phyloP scores from a whole-genome alignment of 2,113 vertebrate genomes.

The Telmatochromis brachygnathus region DNA sequence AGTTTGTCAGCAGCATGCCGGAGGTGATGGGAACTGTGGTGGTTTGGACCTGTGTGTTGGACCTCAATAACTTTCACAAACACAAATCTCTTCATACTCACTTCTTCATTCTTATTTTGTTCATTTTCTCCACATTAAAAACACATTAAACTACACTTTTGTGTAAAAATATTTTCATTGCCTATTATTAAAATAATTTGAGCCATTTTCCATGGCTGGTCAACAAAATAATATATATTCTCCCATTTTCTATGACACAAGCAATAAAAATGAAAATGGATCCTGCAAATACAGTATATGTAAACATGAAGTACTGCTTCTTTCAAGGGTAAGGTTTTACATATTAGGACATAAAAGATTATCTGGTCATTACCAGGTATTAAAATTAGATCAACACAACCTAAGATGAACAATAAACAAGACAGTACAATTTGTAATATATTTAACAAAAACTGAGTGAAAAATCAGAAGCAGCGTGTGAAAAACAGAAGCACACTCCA shows the following conservation, averaged over 20 bases:
- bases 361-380: background rate
- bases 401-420: background rate
- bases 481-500: fast-evolving
- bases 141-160: background rate
- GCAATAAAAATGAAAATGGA: background rate
- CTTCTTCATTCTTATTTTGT: background rate
- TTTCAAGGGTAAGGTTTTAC: background rate
- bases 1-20: constrained; percentile 21
- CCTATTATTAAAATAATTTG: background rate
- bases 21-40: background rate
- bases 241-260: background rate
- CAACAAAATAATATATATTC: background rate
- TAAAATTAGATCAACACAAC: background rate
- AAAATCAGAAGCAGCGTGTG: background rate
- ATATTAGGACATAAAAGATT: background rate
- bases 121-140: background rate
- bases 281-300: background rate
- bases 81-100: background rate
- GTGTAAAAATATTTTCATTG: background rate
- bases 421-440: background rate
- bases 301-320: background rate
- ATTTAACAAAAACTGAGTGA: background rate
- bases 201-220: background rate
- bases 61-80: background rate
- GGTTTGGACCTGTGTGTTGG: background rate